Conservation (phyloP, 37 sponge, comb jelly and placozoan species). For the Chondrilla cf. caribensis region DNA sequence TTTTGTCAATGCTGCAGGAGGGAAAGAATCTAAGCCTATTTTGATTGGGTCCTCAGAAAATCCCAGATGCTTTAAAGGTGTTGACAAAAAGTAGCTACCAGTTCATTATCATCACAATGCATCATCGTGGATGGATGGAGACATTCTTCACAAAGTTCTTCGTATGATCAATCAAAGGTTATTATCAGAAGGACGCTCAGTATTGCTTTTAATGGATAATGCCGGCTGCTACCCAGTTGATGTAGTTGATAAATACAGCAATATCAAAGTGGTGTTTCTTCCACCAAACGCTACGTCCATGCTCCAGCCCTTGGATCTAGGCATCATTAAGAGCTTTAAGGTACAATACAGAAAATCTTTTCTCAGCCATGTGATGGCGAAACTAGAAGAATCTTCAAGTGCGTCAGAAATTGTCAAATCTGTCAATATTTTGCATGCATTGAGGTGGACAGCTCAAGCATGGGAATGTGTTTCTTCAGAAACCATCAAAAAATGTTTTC, state of each 20-base stretch:
- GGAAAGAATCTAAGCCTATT: slow-evolving; percentile 50
- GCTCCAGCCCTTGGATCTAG: slow-evolving; percentile 65
- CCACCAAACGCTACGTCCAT: slow-evolving; percentile 61
- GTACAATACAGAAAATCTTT: slow-evolving; percentile 42
- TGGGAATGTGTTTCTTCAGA: slow-evolving; percentile 42
- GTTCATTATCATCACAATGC: slow-evolving; percentile 56
- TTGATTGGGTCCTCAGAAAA: slow-evolving; percentile 75
- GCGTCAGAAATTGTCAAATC: slow-evolving; percentile 51
- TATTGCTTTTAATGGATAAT: slow-evolving; percentile 69
- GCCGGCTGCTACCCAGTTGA: slow-evolving; percentile 52
- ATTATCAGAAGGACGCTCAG: slow-evolving; percentile 21
- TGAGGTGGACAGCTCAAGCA: slow-evolving; percentile 54
- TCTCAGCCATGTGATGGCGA: slow-evolving; percentile 32
- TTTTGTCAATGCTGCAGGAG: slow-evolving; percentile 64
- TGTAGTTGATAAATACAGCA: slow-evolving; percentile 46
- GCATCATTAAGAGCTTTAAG: slow-evolving; percentile 69
- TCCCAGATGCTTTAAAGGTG: slow-evolving; percentile 53
- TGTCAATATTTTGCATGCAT: slow-evolving; percentile 51
- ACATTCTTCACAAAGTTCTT: slow-evolving; percentile 57
- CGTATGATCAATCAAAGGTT: slow-evolving; percentile 29
- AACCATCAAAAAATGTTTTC: slow-evolving; percentile 59
- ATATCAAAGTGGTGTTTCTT: slow-evolving; percentile 58
- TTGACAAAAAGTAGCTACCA: slow-evolving; percentile 51
- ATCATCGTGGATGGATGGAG: slow-evolving; percentile 63
- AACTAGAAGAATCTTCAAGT: slow-evolving; percentile 31